Conservation (phyloP, 2,797 vertebrate genomes). For the Pantherophis vulpinus region DNA sequence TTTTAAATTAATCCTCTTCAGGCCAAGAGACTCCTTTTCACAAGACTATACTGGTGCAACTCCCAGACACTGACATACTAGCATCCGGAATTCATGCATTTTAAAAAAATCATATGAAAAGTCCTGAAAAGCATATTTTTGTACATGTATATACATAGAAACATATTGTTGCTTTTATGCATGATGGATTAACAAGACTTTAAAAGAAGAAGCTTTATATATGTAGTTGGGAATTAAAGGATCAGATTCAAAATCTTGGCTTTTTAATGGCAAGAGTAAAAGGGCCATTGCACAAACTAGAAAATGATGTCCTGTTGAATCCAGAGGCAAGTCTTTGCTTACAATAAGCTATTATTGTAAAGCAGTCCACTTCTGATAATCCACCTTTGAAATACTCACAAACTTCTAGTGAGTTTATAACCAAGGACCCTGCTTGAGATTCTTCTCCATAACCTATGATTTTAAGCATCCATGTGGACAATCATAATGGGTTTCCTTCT, state of each 20-base stretch:
- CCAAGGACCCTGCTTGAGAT: background rate
- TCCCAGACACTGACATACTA: background rate
- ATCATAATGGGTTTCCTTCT: background rate
- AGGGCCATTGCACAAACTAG: slow-evolving; percentile 12
- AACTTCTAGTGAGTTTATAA: background rate
- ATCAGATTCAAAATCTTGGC: slow-evolving; percentile 37
- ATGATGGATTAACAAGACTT: background rate
- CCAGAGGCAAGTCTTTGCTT: slow-evolving; percentile 12
- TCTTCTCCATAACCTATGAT: background rate
- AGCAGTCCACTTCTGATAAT: background rate
- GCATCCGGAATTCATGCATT: slow-evolving; percentile 29
- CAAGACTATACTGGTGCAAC: background rate
- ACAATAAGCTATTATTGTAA: background rate
- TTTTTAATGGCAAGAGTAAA: slow-evolving; percentile 28
- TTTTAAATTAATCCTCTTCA: background rate
- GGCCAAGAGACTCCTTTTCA: background rate
- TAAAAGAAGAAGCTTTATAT: background rate
- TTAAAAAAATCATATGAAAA: background rate
- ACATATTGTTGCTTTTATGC: background rate
- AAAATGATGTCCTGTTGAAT: background rate
- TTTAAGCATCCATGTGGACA: background rate
- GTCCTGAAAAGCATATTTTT: background rate
- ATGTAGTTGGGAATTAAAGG: slow-evolving; percentile 10
- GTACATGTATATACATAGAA: background rate
- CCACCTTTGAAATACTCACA: slow-evolving; percentile 6